Evolutionary conservation across 2,797 vertebrate species (phyloP).

Genomic region (Melanotaenia trifasciata): DNA sequence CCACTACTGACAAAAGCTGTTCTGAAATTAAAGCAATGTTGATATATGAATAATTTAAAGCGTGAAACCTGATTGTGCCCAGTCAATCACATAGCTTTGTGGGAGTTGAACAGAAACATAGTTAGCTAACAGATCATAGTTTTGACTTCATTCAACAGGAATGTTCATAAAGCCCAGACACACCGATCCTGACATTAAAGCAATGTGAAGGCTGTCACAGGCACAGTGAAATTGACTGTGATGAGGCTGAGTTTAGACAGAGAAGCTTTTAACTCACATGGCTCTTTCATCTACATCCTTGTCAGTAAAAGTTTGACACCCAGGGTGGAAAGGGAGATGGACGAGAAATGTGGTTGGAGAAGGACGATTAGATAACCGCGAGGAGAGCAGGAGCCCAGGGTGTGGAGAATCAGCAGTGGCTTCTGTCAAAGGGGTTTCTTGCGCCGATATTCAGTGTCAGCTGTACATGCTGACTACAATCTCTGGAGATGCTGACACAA

Average conservation of each 20-base stretch:
- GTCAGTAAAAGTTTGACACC: slow-evolving; percentile 54
- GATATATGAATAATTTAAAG: slow-evolving; percentile 37
- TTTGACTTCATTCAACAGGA: slow-evolving; percentile 45
- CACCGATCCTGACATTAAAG: slow-evolving; percentile 57
- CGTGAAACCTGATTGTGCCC: slow-evolving; percentile 32
- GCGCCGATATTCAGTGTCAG: slow-evolving; percentile 73
- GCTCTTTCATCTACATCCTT: slow-evolving; percentile 56
- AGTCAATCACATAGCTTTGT: slow-evolving; percentile 44
- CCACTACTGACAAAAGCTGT: slow-evolving; percentile 10
- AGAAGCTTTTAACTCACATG: slow-evolving; percentile 48
- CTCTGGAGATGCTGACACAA: slow-evolving; percentile 74
- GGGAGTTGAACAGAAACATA: slow-evolving; percentile 47
- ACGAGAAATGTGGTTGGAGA: slow-evolving; percentile 33
- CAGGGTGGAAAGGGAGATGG: slow-evolving; percentile 29
- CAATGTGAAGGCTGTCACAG: slow-evolving; percentile 64
- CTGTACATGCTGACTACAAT: slow-evolving; percentile 65
- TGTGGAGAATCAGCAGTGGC: slow-evolving; percentile 49
- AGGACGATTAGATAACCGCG: slow-evolving; percentile 34
- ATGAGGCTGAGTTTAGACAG: slow-evolving; percentile 59
- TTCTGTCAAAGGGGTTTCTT: slow-evolving; percentile 39
- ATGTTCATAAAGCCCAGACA: slow-evolving; percentile 43
- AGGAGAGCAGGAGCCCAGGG: slow-evolving; percentile 29
- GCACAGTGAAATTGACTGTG: slow-evolving; percentile 64
- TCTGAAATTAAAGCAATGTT: slow-evolving; percentile 35
- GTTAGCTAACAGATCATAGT: slow-evolving; percentile 39